Conservation (phyloP, 2,888 invertebrate species). For the Troglohyphantes excavatus region DNA sequence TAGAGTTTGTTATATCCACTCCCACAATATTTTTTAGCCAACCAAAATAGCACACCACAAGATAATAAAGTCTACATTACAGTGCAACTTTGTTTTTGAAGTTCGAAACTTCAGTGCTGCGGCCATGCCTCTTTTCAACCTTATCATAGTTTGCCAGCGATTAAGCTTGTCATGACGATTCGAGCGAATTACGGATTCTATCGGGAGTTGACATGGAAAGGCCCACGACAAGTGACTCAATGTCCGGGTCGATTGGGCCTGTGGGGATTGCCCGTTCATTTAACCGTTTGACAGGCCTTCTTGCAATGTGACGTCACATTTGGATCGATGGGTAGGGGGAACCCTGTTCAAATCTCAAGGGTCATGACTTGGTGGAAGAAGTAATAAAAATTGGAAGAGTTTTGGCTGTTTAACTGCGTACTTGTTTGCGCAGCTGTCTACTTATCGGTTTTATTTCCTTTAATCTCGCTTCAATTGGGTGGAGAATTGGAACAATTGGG, state of each 20-base stretch:
- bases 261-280: constrained; percentile 48
- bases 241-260: constrained; percentile 42
- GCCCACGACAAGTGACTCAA: constrained; percentile 25
- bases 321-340: constrained; percentile 45
- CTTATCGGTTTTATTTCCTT: background rate
- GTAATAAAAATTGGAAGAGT: background rate
- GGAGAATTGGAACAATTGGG: background rate
- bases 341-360: constrained; percentile 18
- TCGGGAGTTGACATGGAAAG: background rate
- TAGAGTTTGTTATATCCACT: too few species aligned
- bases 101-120: too few species aligned
- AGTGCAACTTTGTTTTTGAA: too few species aligned
- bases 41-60: too few species aligned
- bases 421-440: background rate
- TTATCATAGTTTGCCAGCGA: background rate
- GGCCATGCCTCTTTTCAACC: too few species aligned
- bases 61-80: too few species aligned
- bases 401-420: constrained; percentile 1
- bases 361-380: background rate
- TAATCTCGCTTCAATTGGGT: background rate
- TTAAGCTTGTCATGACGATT: background rate
- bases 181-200: background rate
- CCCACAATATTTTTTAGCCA: too few species aligned
- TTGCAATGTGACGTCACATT: constrained; percentile 41
- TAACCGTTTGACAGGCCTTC: constrained; percentile 19